Evolutionary conservation across 2,113 vertebrate species (phyloP), one percentile per base, ranked within the genome.

Genomic region (Semicossyphus pulcher): DNA sequence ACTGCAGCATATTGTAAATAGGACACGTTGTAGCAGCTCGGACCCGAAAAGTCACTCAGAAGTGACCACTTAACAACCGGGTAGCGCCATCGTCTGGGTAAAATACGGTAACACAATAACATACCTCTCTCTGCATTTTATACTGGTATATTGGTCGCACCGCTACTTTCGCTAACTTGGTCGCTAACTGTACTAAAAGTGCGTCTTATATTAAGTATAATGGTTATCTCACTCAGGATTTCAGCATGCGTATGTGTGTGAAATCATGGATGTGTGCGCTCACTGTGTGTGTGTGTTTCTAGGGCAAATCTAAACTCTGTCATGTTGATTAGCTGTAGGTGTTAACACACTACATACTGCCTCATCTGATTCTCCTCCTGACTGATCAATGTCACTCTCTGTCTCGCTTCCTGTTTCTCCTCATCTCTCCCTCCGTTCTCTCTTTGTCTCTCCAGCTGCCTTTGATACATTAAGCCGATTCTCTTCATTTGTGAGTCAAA

Each of bases 311-410:
- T 86, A 92, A 91, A 89, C 83, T 93, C 90, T 94, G 93, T 93
- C 94, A 93, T 89, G 90, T 92, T 91, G 88, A 94, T 94, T 94
- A 94, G 89, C 91, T 78, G 71, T 85, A 93, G 88, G 91, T 93
- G 93, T 90, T 93, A 93, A 94, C 92, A 87, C 85, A 80, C 57
- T 79, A 86, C 87, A 92, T 89, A 68, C 87, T 92, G 88, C 91
- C 88, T 89, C 81, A 74, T 85, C 87, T 87, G 88, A 87, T 91
- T 92, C 89, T 73, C 85, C 54, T 84, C 71, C 83, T 82, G 89
- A 85, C 91, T 93, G 88, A 94, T 93, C 92, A 93, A 86, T 91
- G 89, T 93, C 92, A 92, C 70, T 81, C 76, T 81, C 29, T 57
- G 58, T 72, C 82, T 78, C 39, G 9, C 66, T 48, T 66, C 36